Evolutionary conservation across 2,113 vertebrate genomes (phyloP), one percentile per base, ranked within the genome.

Genomic region (Ovibos moschatus): DNA sequence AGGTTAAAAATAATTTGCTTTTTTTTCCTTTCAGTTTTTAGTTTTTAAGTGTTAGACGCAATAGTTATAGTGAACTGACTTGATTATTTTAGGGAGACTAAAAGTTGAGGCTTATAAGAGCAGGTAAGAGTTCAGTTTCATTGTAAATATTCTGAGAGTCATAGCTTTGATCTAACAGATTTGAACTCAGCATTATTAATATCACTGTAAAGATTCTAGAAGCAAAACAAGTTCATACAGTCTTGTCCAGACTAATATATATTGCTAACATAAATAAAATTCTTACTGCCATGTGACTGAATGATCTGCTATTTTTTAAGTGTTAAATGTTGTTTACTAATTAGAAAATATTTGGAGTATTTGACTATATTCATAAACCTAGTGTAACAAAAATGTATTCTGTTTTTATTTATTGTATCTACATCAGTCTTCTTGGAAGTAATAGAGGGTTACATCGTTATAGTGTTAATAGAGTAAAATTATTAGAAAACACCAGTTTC

Each of bases 301-400:
- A 57, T 15, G 79, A 6, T 71, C 4, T 89, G 58, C 33, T 89
- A n/a, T 90, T 86, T 96, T 96, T 90, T 53, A 90, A 86, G 17
- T 94, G n/a, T 89, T 62, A 96, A 91, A 50, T 95, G 21, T 64
- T 95, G 17, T 94, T 91, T 95, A 81, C 28, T 90, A 93, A 74
- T 90, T 94, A 88, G 62, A 83, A 96, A 28, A 58, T 51, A 0
- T 83, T 92, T 95, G 30, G 2, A 5, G 3, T 89, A 45, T 51
- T 81, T 92, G 79, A 87, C 33, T 79, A 2, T 78, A 58, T 85
- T 97, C 36, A 85, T 84, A 94, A 93, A 40, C 45, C 12, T 16
- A 89, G 4, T 71, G 1, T 97, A 87, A 79, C 27, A 93, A 58
- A 95, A 87, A 71, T 82, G 45, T 33, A 91, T 82, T 55, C 21